Conservation (phyloP, 2,888 invertebrate species). For the Melieria picta region DNA sequence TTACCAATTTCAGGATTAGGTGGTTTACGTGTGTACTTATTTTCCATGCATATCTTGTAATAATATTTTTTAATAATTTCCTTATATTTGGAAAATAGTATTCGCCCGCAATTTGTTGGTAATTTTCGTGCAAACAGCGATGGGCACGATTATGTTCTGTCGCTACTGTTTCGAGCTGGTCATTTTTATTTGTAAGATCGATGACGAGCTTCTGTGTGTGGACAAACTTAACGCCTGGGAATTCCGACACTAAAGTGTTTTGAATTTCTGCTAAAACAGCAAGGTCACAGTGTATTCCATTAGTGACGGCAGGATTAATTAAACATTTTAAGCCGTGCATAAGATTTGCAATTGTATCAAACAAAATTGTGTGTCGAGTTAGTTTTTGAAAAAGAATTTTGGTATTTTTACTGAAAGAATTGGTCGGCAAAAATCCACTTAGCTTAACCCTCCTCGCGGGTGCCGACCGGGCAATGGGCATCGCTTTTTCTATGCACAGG, state of each 20-base stretch:
- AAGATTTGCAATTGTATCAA: conserved; percentile 5
- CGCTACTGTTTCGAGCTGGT: too few species aligned
- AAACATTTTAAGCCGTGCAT: conserved; percentile 1
- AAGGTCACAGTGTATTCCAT: conserved; percentile 15
- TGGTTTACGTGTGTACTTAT: conserved; percentile 31
- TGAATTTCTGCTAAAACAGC: conserved; percentile 11
- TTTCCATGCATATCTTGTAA: conserved; percentile 28
- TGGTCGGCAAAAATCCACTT: too few species aligned
- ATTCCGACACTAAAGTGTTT: neutral
- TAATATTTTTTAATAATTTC: neutral
- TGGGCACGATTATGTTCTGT: too few species aligned
- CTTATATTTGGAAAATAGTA: conserved; percentile 7
- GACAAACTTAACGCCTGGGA: conserved; percentile 28
- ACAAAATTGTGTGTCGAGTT: conserved; percentile 2
- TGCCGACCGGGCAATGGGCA: too few species aligned
- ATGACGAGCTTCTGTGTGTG: too few species aligned
- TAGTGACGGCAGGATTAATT: conserved; percentile 19
- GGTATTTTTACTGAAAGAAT: conserved; percentile 13
- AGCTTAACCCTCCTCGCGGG: too few species aligned
- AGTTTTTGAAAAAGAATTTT: conserved; percentile 27
- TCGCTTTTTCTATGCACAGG: too few species aligned
- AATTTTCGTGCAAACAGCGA: conserved; percentile 5
- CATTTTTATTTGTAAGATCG: too few species aligned
- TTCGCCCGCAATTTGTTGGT: neutral
- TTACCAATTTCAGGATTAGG: conserved; percentile 13